Conservation (phyloP, 2,113 vertebrate species). For the Gorsachius goisagi region DNA sequence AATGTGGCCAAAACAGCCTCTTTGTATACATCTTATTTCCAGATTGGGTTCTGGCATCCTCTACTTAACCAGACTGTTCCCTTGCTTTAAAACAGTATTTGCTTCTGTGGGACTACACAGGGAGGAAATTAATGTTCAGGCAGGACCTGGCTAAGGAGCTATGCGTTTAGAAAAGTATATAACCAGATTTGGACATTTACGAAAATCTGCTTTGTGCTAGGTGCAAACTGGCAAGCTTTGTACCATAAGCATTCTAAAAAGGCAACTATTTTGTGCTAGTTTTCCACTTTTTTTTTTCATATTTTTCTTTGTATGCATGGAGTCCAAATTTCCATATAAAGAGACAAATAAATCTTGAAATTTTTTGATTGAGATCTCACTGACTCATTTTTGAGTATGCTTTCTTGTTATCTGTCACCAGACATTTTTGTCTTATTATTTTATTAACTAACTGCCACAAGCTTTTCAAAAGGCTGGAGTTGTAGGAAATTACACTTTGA, state of each 20-base stretch:
- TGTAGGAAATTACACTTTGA: not conserved
- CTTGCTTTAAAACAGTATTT: not conserved
- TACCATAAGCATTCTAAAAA: not conserved
- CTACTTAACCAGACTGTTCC: not conserved
- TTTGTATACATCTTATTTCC: constrained; percentile 12
- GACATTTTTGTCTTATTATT: not conserved
- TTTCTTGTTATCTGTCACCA: not conserved
- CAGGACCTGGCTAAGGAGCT: not conserved
- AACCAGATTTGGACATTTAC: not conserved
- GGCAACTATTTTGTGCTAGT: not conserved
- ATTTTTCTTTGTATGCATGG: not conserved
- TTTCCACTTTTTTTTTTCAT: not conserved
- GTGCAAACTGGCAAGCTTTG: not conserved
- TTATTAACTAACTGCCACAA: not conserved
- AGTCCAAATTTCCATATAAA: not conserved
- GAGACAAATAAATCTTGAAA: not conserved
- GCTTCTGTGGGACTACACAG: not conserved
- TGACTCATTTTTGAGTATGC: not conserved
- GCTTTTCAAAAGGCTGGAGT: not conserved
- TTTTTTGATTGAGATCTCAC: not conserved
- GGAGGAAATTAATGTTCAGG: not conserved
- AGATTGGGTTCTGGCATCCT: constrained; percentile 11
- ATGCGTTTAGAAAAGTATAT: not conserved
- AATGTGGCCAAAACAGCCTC: not conserved
- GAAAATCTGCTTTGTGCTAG: not conserved